These are phyloP conservation scores for Pseudopleuronectes americanus DNA, from an alignment of 2,797 vertebrate species.

Conservation along the genomic window DNA sequence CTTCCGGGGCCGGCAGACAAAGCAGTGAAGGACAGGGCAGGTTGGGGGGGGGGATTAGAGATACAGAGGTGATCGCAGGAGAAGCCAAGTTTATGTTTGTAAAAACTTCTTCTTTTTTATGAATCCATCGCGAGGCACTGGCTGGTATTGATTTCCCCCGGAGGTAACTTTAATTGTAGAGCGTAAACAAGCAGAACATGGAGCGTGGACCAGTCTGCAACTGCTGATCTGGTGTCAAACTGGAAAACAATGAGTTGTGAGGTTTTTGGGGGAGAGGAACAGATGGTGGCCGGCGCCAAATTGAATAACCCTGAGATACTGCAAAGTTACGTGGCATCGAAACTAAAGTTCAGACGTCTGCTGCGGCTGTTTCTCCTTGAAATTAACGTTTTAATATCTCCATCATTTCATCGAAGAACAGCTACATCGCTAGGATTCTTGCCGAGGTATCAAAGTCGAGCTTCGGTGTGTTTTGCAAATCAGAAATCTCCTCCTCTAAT, in stretches of 20 bases:
- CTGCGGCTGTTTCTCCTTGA: background rate
- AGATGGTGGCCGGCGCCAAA: background rate
- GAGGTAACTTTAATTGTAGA: conserved; percentile 37
- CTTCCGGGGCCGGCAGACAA: background rate
- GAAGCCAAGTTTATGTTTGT: conserved; percentile 23
- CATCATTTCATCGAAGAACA: background rate
- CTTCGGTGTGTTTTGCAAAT: background rate
- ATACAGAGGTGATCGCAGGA: conserved; percentile 2
- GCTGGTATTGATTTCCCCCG: conserved; percentile 28
- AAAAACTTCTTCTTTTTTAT: conserved; percentile 32
- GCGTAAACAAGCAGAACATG: conserved; percentile 31
- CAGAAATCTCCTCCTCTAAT: background rate
- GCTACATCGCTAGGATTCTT: background rate
- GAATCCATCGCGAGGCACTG: conserved; percentile 19
- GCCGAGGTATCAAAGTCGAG: background rate
- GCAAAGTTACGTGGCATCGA: background rate
- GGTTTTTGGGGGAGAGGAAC: background rate
- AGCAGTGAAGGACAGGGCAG: background rate
- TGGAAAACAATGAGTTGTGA: background rate
- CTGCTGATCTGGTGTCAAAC: background rate
- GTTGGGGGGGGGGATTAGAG: conserved; percentile 10
- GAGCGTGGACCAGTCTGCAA: background rate
- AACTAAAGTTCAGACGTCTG: background rate
- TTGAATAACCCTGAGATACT: background rate
- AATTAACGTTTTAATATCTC: background rate